These are phyloP conservation scores for Drosophila mimica DNA, from an alignment of 2,888 invertebrate species.

Conservation along the genomic window DNA sequence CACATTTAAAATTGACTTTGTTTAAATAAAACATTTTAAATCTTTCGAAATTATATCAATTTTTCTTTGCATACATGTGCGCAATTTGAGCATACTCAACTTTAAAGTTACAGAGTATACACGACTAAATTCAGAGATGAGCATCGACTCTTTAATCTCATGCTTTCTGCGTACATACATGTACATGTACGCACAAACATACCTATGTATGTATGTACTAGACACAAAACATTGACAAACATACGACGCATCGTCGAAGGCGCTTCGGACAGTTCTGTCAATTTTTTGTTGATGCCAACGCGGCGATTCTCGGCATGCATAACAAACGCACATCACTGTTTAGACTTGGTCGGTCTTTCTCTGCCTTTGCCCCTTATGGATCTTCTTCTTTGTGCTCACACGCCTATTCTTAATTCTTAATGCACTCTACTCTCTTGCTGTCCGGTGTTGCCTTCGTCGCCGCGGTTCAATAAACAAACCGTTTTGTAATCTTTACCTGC, in stretches of 20 bases:
- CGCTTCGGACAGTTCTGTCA: slow-evolving; percentile 37
- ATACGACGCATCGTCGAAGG: slow-evolving; percentile 28
- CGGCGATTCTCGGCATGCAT: slow-evolving; percentile 51
- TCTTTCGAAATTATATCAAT: background rate
- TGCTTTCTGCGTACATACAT: slow-evolving; percentile 2
- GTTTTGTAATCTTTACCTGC: slow-evolving; percentile 77
- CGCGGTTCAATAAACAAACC: slow-evolving; percentile 62
- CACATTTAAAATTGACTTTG: background rate
- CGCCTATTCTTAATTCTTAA: slow-evolving; percentile 36
- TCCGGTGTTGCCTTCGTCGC: slow-evolving; percentile 50
- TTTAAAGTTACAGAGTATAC: background rate
- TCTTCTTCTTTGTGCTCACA: background rate
- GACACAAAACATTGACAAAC: slow-evolving; percentile 42
- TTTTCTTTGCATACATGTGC: background rate
- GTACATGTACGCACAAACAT: background rate
- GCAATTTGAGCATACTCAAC: background rate
- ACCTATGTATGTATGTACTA: background rate
- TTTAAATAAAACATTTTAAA: background rate
- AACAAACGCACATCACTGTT: slow-evolving; percentile 56
- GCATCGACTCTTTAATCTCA: slow-evolving; percentile 1
- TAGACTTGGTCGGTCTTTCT: slow-evolving; percentile 16
- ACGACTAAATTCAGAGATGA: slow-evolving; percentile 9
- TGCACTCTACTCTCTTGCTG: slow-evolving; percentile 45
- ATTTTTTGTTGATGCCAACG: slow-evolving; percentile 62
- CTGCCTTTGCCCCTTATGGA: slow-evolving; percentile 6